Base-by-base conservation (phyloP, 2,113 vertebrate genomes). In the Spermophilus dauricus region DNA sequence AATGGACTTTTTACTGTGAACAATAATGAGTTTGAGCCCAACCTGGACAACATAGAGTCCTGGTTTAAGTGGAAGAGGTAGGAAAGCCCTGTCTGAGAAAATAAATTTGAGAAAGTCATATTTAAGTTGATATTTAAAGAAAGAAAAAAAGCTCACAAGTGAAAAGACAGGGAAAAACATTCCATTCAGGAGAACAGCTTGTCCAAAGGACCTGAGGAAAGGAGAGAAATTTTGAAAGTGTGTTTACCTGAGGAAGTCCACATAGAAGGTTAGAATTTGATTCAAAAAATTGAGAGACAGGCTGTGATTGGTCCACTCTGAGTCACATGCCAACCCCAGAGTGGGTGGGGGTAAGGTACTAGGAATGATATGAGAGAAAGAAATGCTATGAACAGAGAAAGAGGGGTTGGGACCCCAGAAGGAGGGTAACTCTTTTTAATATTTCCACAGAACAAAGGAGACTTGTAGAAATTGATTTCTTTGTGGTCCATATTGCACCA, bases 81-180 rank as follows among this genome's bases (percentile, higher is more conserved):
- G 37, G 69, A 17, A 84, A 72, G 3, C 56, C 18, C 7, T 92
- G 18, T 32, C 32, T 37, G 77, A 77, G 26, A 53, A 53, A 26
- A 24, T 95, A 65, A 16, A 63, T 73, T 73, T 58, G 56, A 17
- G 32, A 13, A 89, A 89, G 30, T 76, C 20, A 67, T 58, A 63
- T 61, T 65, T 80, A 89, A 95, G 20, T 18, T 75, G 37, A 69
- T 5, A 3, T 61, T 58, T 51, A 32, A 93, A 69, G 67, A 51
- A 93, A 94, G 86, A 87, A n/a, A 77, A 77, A 86, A 91, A 17
- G 28, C 42, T 83, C 22, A 69, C 70, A n/a, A 83, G 20, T 37
- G 30, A 75, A 20, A 93, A 53, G 63, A 34, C 22, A 45, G 18
- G 11, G 53, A 45, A 77, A n/a, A 77, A 39, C 30, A 82, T 81